phyloP scores from a whole-genome alignment of 2,113 vertebrate species.

The Pelecanus crispus region DNA sequence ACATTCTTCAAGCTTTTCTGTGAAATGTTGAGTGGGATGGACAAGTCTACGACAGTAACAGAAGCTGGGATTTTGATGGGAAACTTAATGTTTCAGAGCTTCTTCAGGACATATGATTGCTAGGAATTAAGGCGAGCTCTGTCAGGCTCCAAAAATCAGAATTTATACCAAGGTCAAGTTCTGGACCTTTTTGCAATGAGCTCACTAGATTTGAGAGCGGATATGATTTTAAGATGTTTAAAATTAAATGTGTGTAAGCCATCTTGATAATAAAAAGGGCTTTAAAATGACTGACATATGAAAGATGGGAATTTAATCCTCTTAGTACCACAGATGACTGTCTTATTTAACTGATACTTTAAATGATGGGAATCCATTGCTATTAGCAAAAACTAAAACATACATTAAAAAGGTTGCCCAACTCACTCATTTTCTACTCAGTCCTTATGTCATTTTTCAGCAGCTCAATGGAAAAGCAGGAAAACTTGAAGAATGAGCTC shows the following conservation, averaged over 20 bases:
- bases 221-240: neutral
- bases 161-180: neutral
- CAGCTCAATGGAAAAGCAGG: neutral
- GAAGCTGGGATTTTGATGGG: neutral
- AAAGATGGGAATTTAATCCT: neutral
- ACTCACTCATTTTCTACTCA: neutral
- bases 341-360: neutral
- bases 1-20: neutral
- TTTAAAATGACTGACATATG: neutral
- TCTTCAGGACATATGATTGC: neutral
- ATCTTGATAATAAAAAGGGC: neutral
- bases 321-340: neutral
- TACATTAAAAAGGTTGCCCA: neutral
- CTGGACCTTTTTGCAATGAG: neutral
- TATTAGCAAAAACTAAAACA: neutral
- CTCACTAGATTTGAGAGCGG: neutral
- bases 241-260: neutral
- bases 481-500: neutral
- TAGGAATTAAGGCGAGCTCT: neutral
- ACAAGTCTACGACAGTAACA: neutral
- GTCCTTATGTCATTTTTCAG: neutral
- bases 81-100: neutral
- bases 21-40: neutral
- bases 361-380: neutral
- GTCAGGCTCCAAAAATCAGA: neutral